These are phyloP conservation scores for Perca schrenkii DNA, from an alignment of 2,113 vertebrate genomes.

Conservation along the genomic window DNA sequence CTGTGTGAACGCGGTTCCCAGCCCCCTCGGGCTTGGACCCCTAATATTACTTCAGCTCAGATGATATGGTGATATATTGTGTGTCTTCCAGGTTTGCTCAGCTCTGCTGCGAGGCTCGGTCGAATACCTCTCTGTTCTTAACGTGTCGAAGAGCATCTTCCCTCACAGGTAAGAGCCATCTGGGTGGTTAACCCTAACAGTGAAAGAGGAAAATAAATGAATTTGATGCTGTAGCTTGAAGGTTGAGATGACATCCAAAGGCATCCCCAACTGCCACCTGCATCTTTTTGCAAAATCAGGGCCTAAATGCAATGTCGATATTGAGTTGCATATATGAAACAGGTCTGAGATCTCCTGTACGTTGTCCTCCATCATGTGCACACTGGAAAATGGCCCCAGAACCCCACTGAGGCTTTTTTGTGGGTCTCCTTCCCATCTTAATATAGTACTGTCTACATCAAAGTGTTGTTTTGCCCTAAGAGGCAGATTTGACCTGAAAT, in stretches of 20 bases:
- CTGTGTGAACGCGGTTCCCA: no score
- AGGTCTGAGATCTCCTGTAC: rapidly evolving
- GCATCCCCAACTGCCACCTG: background rate
- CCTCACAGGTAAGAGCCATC: conserved; percentile 75
- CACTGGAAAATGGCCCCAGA: background rate
- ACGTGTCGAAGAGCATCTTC: conserved; percentile 78
- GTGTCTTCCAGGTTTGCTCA: conserved; percentile 73
- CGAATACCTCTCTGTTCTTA: conserved; percentile 78
- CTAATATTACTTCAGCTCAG: background rate
- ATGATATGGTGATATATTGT: background rate
- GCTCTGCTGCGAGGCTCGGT: conserved; percentile 77
- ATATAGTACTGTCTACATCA: background rate
- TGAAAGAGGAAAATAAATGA: background rate
- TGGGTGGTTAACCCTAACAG: background rate
- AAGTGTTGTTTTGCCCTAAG: background rate
- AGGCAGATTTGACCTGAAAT: conserved; percentile 1
- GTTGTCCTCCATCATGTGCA: background rate
- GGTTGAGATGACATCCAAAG: background rate
- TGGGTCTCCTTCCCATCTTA: no score
- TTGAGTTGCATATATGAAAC: background rate
- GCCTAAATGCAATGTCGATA: background rate
- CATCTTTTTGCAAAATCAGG: background rate
- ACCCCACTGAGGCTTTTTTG: conserved; percentile 4
- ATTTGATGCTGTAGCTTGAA: background rate
- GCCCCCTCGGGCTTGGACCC: no score